phyloP scores from a whole-genome alignment of 2,888 invertebrate species.

The Heliconius sara region DNA sequence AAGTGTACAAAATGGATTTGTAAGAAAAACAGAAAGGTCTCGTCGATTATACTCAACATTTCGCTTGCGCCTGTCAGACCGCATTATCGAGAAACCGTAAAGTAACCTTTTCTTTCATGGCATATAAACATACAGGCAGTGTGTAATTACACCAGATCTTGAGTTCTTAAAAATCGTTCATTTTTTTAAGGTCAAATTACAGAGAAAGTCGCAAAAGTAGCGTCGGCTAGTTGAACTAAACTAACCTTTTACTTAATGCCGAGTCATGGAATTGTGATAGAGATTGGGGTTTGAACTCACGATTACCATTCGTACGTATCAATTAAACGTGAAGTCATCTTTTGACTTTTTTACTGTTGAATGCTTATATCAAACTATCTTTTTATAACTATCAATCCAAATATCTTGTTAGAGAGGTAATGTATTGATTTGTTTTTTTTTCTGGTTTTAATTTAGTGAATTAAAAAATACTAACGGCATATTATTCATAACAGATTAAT shows the following conservation, averaged over 20 bases:
- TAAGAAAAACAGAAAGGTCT: slow-evolving; percentile 12
- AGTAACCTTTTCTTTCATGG: slow-evolving; percentile 28
- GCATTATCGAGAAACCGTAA: slow-evolving; percentile 32
- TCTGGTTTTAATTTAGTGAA: background rate
- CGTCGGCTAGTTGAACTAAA: slow-evolving; percentile 60
- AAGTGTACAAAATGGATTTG: background rate
- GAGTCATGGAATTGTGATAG: slow-evolving; percentile 49
- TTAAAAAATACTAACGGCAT: background rate
- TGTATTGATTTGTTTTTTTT: slow-evolving; percentile 3
- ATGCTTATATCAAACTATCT: slow-evolving; percentile 22
- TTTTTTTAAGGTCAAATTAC: slow-evolving; percentile 47
- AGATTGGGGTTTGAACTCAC: slow-evolving; percentile 44
- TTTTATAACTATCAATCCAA: slow-evolving; percentile 5
- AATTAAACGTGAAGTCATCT: slow-evolving; percentile 46
- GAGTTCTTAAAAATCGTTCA: slow-evolving; percentile 49
- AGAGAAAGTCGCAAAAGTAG: slow-evolving; percentile 68
- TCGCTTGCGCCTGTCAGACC: slow-evolving; percentile 17
- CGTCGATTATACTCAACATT: slow-evolving; percentile 5
- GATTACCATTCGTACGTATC: slow-evolving; percentile 40
- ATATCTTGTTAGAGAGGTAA: background rate
- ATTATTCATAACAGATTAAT: background rate
- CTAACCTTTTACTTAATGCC: slow-evolving; percentile 65
- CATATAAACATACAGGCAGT: slow-evolving; percentile 23
- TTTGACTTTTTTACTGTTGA: slow-evolving; percentile 22
- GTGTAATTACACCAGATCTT: slow-evolving; percentile 55